A percentile compares a stretch with the other conserved stretches of the same genome.
These are phyloP conservation scores for Agrochola circellaris DNA, from an alignment of 2,888 invertebrate genomes.

Conservation along the genomic window DNA sequence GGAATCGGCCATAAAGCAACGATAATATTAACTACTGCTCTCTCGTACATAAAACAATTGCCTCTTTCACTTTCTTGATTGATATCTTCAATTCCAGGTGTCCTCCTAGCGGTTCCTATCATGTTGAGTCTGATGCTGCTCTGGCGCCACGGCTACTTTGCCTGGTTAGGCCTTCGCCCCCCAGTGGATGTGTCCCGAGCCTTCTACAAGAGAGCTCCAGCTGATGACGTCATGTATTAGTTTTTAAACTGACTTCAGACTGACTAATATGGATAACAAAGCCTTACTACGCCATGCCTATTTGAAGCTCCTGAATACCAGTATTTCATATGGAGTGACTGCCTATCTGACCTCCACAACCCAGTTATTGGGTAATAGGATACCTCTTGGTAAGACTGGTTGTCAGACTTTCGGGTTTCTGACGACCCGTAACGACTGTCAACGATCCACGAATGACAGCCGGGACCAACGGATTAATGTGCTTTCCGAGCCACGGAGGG, in stretches of 20 bases:
- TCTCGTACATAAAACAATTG: not conserved
- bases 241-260: not conserved
- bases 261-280: not conserved
- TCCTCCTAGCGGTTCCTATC: constrained; percentile 93
- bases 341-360: no score
- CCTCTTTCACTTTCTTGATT: not conserved
- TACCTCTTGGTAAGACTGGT: no score
- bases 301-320: not conserved
- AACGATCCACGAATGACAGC: no score
- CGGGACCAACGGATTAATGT: no score
- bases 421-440: no score
- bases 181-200: constrained; percentile 92
- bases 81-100: constrained; percentile 81
- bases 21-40: not conserved
- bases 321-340: no score
- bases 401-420: no score
- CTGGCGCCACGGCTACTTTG: constrained; percentile 92
- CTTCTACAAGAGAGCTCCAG: constrained; percentile 93
- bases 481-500: no score
- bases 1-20: no score
- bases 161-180: constrained; percentile 89
- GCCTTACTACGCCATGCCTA: no score
- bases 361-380: no score
- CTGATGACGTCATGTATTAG: constrained; percentile 83
- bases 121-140: constrained; percentile 91